Conservation (phyloP, 2,797 vertebrate genomes). For the Anguilla pacifica region DNA sequence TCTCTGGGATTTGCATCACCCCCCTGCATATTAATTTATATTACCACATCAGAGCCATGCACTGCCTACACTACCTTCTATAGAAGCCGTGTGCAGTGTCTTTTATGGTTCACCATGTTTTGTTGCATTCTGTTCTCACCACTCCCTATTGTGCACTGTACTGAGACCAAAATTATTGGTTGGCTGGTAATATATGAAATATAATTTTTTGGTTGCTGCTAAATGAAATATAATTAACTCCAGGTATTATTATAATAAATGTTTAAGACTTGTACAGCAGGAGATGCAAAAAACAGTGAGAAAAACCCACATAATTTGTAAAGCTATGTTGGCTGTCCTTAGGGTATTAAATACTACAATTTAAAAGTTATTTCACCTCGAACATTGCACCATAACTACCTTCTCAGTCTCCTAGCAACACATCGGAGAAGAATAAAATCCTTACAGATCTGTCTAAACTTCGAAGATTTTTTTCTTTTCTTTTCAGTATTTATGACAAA, state of each 20-base stretch:
- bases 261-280: background rate
- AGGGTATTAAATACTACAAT: background rate
- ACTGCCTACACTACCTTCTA: background rate
- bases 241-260: background rate
- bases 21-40: too few species aligned
- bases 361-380: background rate
- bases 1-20: too few species aligned
- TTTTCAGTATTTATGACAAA: background rate
- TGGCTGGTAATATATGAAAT: background rate
- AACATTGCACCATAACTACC: background rate
- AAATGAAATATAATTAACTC: background rate
- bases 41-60: too few species aligned
- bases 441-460: background rate
- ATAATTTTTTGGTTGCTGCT: background rate
- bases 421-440: background rate
- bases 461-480: background rate
- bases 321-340: background rate
- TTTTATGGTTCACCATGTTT: background rate
- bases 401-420: slow-evolving; percentile 2
- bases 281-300: background rate
- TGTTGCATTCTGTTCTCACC: background rate
- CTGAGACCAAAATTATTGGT: background rate
- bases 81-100: background rate
- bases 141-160: background rate
- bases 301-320: background rate